phyloP scores from a whole-genome alignment of 2,797 vertebrate genomes.

The Vespertilio murinus region DNA sequence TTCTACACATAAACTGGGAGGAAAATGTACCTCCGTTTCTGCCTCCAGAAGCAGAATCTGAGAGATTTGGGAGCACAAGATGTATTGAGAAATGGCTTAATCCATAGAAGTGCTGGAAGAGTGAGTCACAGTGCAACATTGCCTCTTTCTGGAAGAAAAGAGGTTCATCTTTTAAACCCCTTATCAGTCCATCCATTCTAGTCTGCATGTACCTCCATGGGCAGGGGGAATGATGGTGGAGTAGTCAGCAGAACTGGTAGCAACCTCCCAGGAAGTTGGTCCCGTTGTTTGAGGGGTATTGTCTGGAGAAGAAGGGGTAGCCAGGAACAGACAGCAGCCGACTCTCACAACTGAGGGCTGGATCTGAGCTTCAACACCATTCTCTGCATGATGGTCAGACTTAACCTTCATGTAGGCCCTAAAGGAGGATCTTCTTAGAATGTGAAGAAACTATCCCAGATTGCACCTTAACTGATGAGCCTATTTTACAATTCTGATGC shows the following conservation, averaged over 20 bases:
- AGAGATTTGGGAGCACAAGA: background rate
- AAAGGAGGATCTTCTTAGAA: background rate
- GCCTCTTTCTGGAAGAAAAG: background rate
- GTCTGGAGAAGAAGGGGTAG: background rate
- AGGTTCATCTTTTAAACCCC: background rate
- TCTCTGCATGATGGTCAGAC: accelerated
- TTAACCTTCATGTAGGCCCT: background rate
- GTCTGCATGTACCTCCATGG: background rate
- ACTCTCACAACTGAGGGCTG: background rate
- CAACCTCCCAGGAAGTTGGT: background rate
- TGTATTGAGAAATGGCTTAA: background rate
- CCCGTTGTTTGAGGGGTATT: background rate
- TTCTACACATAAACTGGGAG: background rate
- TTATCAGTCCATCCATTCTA: too few species aligned
- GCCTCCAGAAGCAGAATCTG: background rate
- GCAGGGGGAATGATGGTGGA: accelerated
- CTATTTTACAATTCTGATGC: background rate
- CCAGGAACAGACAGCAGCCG: background rate
- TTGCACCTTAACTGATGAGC: background rate
- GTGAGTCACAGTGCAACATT: background rate
- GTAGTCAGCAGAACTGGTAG: background rate
- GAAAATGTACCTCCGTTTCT: background rate
- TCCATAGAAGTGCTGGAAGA: too few species aligned
- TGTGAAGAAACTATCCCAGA: background rate
- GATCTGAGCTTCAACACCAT: background rate